Percentiles rank a stretch among this genome's conserved stretches.
phyloP scores from a whole-genome alignment of 2,797 vertebrate genomes.

The Pygocentrus nattereri region DNA sequence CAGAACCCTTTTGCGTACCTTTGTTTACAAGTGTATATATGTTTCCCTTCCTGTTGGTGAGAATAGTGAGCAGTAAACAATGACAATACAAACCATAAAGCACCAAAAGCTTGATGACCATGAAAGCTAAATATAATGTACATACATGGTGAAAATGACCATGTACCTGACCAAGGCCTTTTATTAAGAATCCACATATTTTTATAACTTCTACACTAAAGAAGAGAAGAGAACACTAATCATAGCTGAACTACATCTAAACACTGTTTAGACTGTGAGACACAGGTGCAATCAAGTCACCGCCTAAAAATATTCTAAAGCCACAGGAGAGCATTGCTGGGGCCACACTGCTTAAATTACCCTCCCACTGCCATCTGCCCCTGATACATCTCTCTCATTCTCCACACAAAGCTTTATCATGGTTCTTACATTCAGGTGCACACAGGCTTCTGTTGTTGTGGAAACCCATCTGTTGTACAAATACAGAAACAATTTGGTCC shows the following conservation, averaged over 20 bases:
- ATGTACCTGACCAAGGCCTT: background rate
- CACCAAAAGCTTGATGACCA: background rate
- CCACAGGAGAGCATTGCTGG: conserved; percentile 37
- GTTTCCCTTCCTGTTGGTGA: background rate
- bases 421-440: conserved; percentile 13
- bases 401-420: conserved; percentile 18
- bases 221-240: background rate
- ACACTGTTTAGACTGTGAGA: conserved; percentile 36
- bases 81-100: background rate
- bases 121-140: too few species aligned
- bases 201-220: background rate
- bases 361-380: conserved; percentile 26
- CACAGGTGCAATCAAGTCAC: conserved; percentile 48
- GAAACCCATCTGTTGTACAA: background rate
- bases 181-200: background rate
- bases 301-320: conserved; percentile 66
- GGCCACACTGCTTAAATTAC: conserved; percentile 61
- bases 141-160: background rate
- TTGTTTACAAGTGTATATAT: too few species aligned
- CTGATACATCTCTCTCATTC: background rate
- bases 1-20: too few species aligned
- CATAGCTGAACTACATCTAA: conserved; percentile 14
- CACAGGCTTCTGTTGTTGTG: conserved; percentile 23
- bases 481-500: background rate
- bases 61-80: background rate